These are phyloP conservation scores for Typhlichthys eigenmanni DNA, from an alignment of 2,797 vertebrate genomes.

Conservation along the genomic window DNA sequence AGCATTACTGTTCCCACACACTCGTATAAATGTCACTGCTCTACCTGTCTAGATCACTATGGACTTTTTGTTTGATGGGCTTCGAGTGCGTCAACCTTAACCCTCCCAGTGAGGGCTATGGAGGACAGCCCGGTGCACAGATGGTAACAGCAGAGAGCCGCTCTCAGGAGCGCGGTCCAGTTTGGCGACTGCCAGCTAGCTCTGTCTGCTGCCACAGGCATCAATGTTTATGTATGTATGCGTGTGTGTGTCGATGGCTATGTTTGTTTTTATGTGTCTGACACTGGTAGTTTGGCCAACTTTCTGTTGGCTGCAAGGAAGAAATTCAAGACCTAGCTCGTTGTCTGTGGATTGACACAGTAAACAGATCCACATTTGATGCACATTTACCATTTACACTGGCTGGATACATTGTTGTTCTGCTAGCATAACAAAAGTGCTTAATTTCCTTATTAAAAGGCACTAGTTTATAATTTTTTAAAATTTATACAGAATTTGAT, in stretches of 20 bases:
- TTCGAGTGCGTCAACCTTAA: constrained; percentile 20
- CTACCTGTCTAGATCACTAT: too few species aligned
- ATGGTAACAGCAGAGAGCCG: constrained; percentile 80
- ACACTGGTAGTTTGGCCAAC: constrained; percentile 53
- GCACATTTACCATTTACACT: constrained; percentile 22
- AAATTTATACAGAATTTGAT: too few species aligned
- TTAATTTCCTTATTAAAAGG: constrained; percentile 10
- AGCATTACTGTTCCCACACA: too few species aligned
- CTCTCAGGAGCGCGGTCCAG: constrained; percentile 62
- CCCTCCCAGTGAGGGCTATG: constrained; percentile 18
- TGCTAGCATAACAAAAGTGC: constrained; percentile 7
- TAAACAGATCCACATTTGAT: constrained; percentile 29
- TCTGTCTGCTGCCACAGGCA: constrained; percentile 55
- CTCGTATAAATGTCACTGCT: too few species aligned
- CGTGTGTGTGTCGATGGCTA: constrained; percentile 28
- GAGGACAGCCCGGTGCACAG: constrained; percentile 62
- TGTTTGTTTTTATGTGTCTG: constrained; percentile 57
- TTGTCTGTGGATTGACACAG: constrained; percentile 30
- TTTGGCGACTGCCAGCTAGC: constrained; percentile 52
- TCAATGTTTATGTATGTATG: constrained; percentile 22
- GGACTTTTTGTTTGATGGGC: too few species aligned
- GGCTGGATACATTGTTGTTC: constrained; percentile 7
- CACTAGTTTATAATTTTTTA: not conserved
- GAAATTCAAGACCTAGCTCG: constrained; percentile 51
- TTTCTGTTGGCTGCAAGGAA: constrained; percentile 47